Evolutionary conservation across 2,113 vertebrate species (phyloP), one percentile per base, ranked within the genome.

Genomic region (Mandrillus leucophaeus): DNA sequence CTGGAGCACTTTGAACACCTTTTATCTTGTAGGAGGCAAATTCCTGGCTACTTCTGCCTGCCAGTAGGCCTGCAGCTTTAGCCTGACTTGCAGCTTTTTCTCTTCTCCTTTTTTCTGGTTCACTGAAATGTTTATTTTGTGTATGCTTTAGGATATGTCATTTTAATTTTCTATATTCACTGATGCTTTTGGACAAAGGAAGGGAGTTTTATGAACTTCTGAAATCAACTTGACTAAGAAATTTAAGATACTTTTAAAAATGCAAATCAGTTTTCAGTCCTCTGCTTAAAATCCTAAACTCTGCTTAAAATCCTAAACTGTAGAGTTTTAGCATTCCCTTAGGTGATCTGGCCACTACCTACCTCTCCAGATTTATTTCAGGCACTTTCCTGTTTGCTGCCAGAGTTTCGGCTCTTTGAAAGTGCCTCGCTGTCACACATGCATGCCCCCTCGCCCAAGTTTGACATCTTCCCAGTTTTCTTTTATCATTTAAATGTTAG

Each of bases 231-330:
- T 55, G 32, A 84, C 82, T 89, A 45, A 35, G 72, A 79, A 50
- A 32, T 78, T 59, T 68, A 76, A 43, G 18, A 27, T 92, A 30
- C 80, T 90, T 59, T 66, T 52, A 61, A 89, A 97, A 88, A 93
- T 17, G 14, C 11, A 95, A 72, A 87, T 88, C 43, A 35, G 7
- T 75, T 87, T 90, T 88, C n/a, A 88, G 50, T 94, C 32, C 68
- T 95, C 57, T 90, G 18, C 64, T 92, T 72, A 92, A 94, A 95
- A 85, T 82, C 2, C 40, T 85, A 70, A 94, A 92, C 52, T 45
- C 40, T 93, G 76, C 38, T 25, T 52, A 8, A 72, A 94, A 89
- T n/a, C 83, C 66, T 92, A 66, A 64, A 38, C n/a, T 59, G 86
- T n/a, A 48, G 48, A 72, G 9, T 75, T 80, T 92, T 48, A 57